Evolutionary conservation across 2,888 invertebrate genomes (phyloP).

Genomic region (Julus scandinavius): DNA sequence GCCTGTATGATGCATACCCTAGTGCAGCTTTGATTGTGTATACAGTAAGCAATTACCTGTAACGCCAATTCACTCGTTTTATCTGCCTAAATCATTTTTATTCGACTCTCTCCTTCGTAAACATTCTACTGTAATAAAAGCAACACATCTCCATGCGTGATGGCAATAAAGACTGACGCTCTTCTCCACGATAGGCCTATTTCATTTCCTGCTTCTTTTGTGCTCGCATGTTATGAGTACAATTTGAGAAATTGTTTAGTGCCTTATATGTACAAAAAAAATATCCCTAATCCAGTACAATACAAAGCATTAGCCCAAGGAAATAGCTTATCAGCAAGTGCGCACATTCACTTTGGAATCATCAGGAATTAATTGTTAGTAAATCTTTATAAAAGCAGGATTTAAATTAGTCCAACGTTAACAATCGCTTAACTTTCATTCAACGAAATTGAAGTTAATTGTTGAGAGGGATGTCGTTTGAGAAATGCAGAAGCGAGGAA

Average conservation of each 20-base stretch:
- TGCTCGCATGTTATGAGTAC: neutral
- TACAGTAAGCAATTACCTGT: neutral
- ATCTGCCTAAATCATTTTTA: slow-evolving; percentile 12
- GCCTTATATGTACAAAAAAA: neutral
- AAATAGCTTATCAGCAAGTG: neutral
- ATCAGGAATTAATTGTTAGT: slow-evolving; percentile 35
- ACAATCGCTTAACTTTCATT: neutral
- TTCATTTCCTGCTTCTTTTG: neutral
- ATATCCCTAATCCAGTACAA: neutral
- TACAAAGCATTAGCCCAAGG: neutral
- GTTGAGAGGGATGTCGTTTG: neutral
- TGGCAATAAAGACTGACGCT: neutral
- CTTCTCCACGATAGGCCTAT: neutral
- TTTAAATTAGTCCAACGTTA: neutral
- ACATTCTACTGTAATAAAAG: neutral
- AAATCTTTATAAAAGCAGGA: neutral
- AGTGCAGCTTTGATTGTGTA: neutral
- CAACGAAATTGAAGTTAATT: neutral
- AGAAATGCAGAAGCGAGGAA: neutral
- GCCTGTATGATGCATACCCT: neutral
- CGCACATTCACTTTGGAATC: neutral
- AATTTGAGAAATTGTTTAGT: neutral
- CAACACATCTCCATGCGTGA: neutral
- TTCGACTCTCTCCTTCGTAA: neutral
- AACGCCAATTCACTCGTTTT: neutral